phyloP scores from a whole-genome alignment of 2,888 invertebrate species.

The Junonia oenone region DNA sequence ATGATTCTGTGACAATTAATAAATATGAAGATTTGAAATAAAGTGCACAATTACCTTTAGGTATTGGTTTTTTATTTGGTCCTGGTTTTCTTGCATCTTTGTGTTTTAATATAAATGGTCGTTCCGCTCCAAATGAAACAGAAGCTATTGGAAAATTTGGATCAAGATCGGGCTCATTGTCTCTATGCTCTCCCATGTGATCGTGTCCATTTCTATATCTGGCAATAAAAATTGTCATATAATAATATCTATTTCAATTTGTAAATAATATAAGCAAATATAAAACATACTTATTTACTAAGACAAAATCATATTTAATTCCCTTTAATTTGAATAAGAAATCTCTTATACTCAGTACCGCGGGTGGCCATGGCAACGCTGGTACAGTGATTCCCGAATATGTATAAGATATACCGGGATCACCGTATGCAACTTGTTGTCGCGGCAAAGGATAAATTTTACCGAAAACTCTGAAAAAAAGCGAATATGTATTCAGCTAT shows the following conservation, averaged over 20 bases:
- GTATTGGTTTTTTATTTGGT: constrained; percentile 58
- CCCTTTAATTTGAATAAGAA: constrained; percentile 71
- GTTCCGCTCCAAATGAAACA: constrained; percentile 81
- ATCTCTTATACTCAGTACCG: constrained; percentile 72
- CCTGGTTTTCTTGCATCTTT: constrained; percentile 74
- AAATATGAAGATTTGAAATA: constrained; percentile 77
- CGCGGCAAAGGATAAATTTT: constrained; percentile 83
- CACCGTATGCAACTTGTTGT: constrained; percentile 85
- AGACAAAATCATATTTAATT: constrained; percentile 81
- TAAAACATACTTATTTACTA: constrained; percentile 82
- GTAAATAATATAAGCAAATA: not conserved
- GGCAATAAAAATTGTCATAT: not conserved
- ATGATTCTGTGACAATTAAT: constrained; percentile 73
- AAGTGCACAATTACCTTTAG: constrained; percentile 55
- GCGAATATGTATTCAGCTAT: not conserved
- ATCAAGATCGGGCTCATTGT: constrained; percentile 84
- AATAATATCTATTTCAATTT: not conserved
- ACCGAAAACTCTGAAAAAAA: constrained; percentile 78
- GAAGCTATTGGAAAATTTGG: constrained; percentile 82
- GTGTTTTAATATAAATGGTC: constrained; percentile 83
- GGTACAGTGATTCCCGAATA: constrained; percentile 83
- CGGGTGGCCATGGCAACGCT: constrained; percentile 81
- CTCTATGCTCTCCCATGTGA: constrained; percentile 85
- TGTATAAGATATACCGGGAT: constrained; percentile 81
- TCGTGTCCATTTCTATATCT: constrained; percentile 82